Conservation (phyloP, 2,797 vertebrate species). For the Acridotheres tristis region DNA sequence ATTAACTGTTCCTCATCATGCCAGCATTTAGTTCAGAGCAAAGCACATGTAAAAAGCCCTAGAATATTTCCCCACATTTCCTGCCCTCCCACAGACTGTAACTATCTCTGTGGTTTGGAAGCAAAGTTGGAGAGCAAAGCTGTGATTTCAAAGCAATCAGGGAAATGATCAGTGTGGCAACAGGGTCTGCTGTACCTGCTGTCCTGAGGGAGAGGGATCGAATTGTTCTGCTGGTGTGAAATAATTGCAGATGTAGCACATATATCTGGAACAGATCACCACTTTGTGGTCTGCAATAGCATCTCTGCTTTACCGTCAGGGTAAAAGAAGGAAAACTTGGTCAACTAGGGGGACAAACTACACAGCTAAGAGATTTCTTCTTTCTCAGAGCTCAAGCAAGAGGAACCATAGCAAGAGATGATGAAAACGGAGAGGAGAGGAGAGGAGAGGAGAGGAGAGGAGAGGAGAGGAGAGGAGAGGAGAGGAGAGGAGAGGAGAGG, state of each 20-base stretch:
- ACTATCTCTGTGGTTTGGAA: background rate
- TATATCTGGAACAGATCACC: background rate
- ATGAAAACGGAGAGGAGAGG: background rate
- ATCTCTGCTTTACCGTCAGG: background rate
- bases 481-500: too few species aligned
- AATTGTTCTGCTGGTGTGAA: accelerated
- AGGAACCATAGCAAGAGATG: background rate
- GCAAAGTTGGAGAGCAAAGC: background rate
- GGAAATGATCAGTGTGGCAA: background rate
- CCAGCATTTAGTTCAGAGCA: background rate
- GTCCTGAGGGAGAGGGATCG: background rate
- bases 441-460: background rate
- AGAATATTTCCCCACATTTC: background rate
- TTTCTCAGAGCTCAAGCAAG: background rate
- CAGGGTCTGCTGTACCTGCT: background rate
- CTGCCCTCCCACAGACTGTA: background rate
- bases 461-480: background rate
- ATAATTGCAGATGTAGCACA: background rate
- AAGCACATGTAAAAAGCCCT: background rate
- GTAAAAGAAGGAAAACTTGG: background rate
- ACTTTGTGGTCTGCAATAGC: background rate
- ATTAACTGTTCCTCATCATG: background rate
- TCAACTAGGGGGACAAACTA: background rate
- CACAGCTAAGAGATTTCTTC: background rate
- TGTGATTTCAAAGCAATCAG: background rate